A percentile compares a stretch with the other conserved stretches of the same genome.
These are phyloP conservation scores for Halocynthia aurantium DNA, from an alignment of 23 tunicate species.

Conservation along the genomic window DNA sequence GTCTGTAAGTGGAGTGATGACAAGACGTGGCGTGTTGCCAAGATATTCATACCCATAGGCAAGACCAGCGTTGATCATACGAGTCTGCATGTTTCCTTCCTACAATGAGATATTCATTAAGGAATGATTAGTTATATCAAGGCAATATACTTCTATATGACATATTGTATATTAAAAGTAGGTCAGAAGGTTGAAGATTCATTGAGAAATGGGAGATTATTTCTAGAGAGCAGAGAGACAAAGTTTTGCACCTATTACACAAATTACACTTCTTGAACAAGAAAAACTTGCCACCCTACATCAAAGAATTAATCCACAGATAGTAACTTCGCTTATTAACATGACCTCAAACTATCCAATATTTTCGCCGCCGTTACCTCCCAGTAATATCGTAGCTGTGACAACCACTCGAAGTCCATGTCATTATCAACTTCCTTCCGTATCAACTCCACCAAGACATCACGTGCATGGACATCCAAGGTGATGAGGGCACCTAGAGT, in stretches of 20 bases:
- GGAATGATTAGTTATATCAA: not conserved
- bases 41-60: slow-evolving; percentile 98
- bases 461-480: slow-evolving; percentile 96
- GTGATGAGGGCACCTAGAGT: slow-evolving; percentile 92
- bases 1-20: slow-evolving; percentile 98
- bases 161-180: not conserved
- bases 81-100: slow-evolving; percentile 90
- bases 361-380: slow-evolving; percentile 40
- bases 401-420: slow-evolving; percentile 95
- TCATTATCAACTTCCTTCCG: slow-evolving; percentile 61
- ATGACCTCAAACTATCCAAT: not conserved
- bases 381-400: slow-evolving; percentile 94
- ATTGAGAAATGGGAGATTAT: not conserved
- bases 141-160: not conserved
- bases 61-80: slow-evolving; percentile 97
- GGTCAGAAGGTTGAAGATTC: not conserved
- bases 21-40: slow-evolving; percentile 97
- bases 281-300: too few relatives aligned
- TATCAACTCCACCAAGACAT: slow-evolving; percentile 73
- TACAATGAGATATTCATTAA: not conserved
- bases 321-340: too few relatives aligned
- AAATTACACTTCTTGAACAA: not conserved
- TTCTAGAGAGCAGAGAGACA: not conserved
- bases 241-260: not conserved
- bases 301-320: too few relatives aligned